A percentile compares a stretch with the other conserved stretches of the same genome.
Conservation (phyloP, 2,797 vertebrate genomes). For the Crax fasciolata region DNA sequence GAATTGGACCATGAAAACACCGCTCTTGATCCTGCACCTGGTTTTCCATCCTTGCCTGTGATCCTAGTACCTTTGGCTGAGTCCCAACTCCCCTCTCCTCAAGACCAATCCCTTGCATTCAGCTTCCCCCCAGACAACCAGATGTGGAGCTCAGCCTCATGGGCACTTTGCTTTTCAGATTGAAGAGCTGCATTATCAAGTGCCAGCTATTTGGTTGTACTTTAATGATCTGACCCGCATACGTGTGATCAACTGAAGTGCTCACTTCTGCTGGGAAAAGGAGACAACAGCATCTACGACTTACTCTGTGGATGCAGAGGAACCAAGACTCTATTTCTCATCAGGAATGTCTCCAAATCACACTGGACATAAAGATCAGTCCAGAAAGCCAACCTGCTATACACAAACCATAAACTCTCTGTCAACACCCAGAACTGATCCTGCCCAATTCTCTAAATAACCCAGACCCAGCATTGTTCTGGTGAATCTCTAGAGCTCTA, state of each 20-base stretch:
- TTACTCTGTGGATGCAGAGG: background rate
- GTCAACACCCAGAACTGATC: background rate
- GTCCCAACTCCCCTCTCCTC: background rate
- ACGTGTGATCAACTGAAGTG: background rate
- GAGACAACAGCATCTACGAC: background rate
- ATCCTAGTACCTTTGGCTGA: background rate
- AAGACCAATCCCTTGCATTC: background rate
- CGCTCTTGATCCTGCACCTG: background rate
- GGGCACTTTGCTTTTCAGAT: background rate
- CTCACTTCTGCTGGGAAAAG: background rate
- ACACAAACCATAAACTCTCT: slow-evolving; percentile 23
- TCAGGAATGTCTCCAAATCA: background rate
- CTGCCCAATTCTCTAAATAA: slow-evolving; percentile 4
- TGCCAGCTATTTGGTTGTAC: background rate
- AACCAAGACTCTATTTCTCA: background rate
- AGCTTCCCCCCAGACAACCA: background rate
- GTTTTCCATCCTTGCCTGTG: slow-evolving; percentile 23
- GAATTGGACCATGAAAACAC: background rate
- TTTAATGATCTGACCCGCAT: background rate
- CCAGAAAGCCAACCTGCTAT: background rate
- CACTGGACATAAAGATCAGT: background rate
- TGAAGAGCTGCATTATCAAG: background rate
- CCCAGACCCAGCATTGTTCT: background rate
- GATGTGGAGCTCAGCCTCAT: slow-evolving; percentile 19
- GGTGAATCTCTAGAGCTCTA: background rate